Conservation (phyloP, 2,113 vertebrate species). For the Harpagus bidentatus region DNA sequence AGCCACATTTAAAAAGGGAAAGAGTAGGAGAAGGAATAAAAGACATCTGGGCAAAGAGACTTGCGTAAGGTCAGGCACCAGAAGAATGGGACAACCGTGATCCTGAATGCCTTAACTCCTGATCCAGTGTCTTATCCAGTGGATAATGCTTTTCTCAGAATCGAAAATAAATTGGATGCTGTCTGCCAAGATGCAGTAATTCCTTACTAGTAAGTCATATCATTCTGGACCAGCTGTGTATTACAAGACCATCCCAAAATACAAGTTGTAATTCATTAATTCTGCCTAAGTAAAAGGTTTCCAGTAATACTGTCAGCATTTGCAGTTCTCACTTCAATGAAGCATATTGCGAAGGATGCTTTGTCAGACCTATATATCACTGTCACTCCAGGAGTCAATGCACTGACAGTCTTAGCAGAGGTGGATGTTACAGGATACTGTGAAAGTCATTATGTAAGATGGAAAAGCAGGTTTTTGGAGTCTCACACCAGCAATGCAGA, state of each 20-base stretch:
- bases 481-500: constrained; percentile 4
- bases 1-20: not conserved
- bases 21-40: not conserved
- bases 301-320: constrained; percentile 9
- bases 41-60: not conserved
- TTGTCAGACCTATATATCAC: constrained; percentile 36
- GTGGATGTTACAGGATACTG: constrained; percentile 43
- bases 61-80: not conserved
- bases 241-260: not conserved
- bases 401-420: constrained; percentile 24
- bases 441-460: constrained; percentile 43
- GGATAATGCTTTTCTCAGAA: not conserved
- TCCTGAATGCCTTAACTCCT: not conserved
- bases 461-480: constrained; percentile 37
- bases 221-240: not conserved
- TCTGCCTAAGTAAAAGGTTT: constrained; percentile 42
- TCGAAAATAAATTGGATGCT: constrained; percentile 25
- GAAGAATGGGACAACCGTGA: not conserved
- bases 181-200: not conserved
- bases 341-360: constrained; percentile 26
- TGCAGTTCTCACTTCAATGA: constrained; percentile 28
- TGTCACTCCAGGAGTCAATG: constrained; percentile 42
- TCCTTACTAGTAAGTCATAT: not conserved
- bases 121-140: not conserved
- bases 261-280: constrained; percentile 39